Evolutionary conservation across 2,113 vertebrate genomes (phyloP).

Genomic region (Pomatorhinus ruficollis): DNA sequence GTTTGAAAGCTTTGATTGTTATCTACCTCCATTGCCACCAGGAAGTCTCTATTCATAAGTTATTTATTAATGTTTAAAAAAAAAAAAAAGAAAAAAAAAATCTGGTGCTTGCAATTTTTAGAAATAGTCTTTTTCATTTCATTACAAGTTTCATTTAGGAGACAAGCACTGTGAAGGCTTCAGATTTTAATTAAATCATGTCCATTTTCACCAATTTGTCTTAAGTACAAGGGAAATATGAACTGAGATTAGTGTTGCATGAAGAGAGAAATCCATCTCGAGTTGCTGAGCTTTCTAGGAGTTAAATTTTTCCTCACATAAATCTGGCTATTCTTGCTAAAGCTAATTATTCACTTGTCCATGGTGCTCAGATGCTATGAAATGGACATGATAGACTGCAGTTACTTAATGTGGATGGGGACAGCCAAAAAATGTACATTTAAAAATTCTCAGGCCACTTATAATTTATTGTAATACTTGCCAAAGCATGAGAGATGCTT

Average conservation of each 20-base stretch:
- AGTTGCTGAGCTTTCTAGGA: constrained; percentile 48
- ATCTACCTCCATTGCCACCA: not conserved
- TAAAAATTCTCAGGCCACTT: not conserved
- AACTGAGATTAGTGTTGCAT: constrained; percentile 51
- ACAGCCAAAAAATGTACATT: constrained; percentile 28
- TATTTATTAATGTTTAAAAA: not conserved
- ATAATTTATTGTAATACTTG: not conserved
- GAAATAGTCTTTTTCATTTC: constrained; percentile 31
- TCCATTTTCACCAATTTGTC: constrained; percentile 43
- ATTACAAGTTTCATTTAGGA: constrained; percentile 33
- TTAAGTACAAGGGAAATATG: constrained; percentile 53
- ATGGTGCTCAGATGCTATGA: constrained; percentile 8
- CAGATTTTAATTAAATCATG: constrained; percentile 58
- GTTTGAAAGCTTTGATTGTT: not conserved
- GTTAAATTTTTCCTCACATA: constrained; percentile 52
- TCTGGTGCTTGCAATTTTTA: not conserved
- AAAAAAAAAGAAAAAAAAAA: not conserved
- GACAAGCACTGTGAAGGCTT: not conserved
- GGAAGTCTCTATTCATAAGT: not conserved
- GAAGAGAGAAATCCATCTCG: constrained; percentile 42
- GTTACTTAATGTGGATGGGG: constrained; percentile 21
- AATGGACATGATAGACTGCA: constrained; percentile 42
- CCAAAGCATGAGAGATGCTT: not conserved
- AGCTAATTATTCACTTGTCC: constrained; percentile 57
- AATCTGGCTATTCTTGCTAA: constrained; percentile 52